A percentile compares a stretch with the other conserved stretches of the same genome.
These are phyloP conservation scores for Chrysolina haemoptera DNA, from an alignment of 2,888 invertebrate genomes.

Conservation along the genomic window DNA sequence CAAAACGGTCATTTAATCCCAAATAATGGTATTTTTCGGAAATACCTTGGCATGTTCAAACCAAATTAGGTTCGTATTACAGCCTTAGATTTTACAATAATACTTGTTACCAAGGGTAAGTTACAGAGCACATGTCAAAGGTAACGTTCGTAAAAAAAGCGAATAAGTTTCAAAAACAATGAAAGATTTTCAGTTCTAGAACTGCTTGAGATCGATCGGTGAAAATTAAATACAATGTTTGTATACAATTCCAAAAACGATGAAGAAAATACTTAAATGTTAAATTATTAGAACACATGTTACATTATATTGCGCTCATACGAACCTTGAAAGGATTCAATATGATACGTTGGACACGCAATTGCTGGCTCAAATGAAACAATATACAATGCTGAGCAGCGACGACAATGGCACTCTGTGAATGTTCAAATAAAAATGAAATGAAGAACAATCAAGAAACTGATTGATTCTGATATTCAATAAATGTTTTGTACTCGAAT, in stretches of 20 bases:
- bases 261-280: neutral
- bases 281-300: constrained; percentile 10
- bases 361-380: constrained; percentile 9
- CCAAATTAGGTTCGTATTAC: too few relatives aligned
- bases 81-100: too few relatives aligned
- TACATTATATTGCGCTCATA: constrained; percentile 17
- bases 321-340: neutral
- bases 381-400: constrained; percentile 13
- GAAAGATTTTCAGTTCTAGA: constrained; percentile 13
- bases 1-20: too few relatives aligned
- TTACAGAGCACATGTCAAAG: too few relatives aligned
- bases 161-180: neutral
- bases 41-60: too few relatives aligned
- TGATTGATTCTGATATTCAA: constrained; percentile 14
- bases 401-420: constrained; percentile 8
- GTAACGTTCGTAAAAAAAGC: neutral
- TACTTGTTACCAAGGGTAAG: too few relatives aligned
- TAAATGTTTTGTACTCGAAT: too few relatives aligned
- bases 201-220: constrained; percentile 2
- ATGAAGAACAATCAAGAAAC: neutral
- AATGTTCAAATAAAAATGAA: neutral
- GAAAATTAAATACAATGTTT: neutral
- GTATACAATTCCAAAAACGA: neutral
- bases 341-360: neutral
- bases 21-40: too few relatives aligned